These are phyloP conservation scores for Ctena decussata DNA, from an alignment of 2,888 invertebrate genomes.

Conservation along the genomic window DNA sequence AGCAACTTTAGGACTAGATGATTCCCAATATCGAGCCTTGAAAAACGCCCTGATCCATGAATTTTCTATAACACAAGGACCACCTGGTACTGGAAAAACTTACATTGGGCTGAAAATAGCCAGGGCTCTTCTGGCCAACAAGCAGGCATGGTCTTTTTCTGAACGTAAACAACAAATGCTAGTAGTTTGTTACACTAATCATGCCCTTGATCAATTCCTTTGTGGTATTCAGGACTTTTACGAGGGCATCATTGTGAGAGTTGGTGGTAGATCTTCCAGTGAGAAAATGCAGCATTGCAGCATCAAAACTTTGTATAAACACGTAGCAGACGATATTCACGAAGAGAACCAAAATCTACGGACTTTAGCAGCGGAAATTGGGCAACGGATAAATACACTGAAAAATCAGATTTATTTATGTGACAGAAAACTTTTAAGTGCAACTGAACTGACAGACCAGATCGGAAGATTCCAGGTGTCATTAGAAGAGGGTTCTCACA, in stretches of 20 bases:
- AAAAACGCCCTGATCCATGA: conserved; percentile 81
- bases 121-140: conserved; percentile 89
- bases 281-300: not conserved
- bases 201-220: conserved; percentile 86
- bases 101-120: conserved; percentile 93
- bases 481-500: not conserved
- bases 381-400: not conserved
- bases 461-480: not conserved
- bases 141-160: conserved; percentile 80
- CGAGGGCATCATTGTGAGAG: conserved; percentile 75
- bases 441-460: not conserved
- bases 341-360: not conserved
- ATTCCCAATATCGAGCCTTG: conserved; percentile 81
- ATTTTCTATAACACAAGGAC: conserved; percentile 88
- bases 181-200: conserved; percentile 85
- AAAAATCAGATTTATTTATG: not conserved
- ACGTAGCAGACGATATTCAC: not conserved
- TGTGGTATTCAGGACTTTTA: conserved; percentile 78
- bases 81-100: conserved; percentile 96
- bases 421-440: not conserved
- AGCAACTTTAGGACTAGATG: conserved; percentile 76
- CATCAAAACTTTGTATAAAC: not conserved
- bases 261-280: conserved; percentile 80
- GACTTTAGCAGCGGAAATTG: not conserved
- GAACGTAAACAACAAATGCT: conserved; percentile 79